phyloP scores from a whole-genome alignment of 2,888 invertebrate species.

The Andrena haemorrhoa region DNA sequence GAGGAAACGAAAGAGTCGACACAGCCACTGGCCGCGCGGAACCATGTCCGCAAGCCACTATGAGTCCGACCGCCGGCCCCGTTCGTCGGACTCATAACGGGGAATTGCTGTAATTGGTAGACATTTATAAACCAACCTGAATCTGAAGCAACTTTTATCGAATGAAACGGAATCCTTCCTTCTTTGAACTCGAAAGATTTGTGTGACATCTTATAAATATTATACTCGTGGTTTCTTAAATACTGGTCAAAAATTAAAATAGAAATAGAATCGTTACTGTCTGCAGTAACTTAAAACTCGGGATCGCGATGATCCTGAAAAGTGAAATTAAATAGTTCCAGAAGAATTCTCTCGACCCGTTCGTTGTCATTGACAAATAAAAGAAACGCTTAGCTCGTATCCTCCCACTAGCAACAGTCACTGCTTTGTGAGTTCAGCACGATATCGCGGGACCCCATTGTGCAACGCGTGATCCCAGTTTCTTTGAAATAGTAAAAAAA shows the following conservation, averaged over 20 bases:
- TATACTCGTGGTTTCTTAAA: neutral
- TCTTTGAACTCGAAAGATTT: neutral
- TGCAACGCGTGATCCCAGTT: constrained; percentile 45
- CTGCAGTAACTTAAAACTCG: neutral
- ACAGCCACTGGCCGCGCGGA: too few relatives aligned
- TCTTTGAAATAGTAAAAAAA: constrained; percentile 64
- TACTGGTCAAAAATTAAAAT: neutral
- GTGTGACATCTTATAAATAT: constrained; percentile 2
- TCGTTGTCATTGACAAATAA: constrained; percentile 57
- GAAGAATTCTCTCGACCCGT: constrained; percentile 26
- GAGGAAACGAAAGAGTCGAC: too few relatives aligned
- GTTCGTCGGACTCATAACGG: too few relatives aligned
- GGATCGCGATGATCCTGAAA: neutral
- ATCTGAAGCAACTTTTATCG: neutral
- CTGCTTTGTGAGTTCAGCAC: constrained; percentile 25
- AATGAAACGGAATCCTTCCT: neutral
- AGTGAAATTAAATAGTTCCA: neutral
- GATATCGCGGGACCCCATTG: constrained; percentile 29
- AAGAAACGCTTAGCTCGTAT: constrained; percentile 25
- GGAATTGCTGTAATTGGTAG: neutral
- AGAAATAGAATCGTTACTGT: too few relatives aligned
- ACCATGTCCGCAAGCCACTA: too few relatives aligned
- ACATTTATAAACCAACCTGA: neutral
- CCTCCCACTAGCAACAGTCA: constrained; percentile 25
- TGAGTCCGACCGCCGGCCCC: too few relatives aligned